Base-by-base conservation (phyloP, 1,140 invertebrate species). In the Trachelipus rathkii region DNA sequence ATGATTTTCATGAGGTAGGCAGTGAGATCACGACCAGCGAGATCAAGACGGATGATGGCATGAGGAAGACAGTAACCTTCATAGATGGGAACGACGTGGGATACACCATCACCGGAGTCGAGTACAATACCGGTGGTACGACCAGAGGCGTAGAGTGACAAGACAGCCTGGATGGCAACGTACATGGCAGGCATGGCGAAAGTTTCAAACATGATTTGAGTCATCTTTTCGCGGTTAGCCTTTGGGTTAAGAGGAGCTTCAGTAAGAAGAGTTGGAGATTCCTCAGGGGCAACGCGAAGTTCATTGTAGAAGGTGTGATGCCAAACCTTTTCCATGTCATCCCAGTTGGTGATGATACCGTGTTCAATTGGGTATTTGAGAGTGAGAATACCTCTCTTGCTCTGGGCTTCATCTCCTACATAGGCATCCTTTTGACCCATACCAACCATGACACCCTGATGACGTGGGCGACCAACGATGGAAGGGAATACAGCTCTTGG, bases 251-350 rank as follows among this genome's bases (percentile, higher is more conserved):
- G 89, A 74, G 95, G 94, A 77, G 94, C 93, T 86, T 96, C 94
- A 43, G 94, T 95, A 77, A 96, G 87, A 78, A 97, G 89, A 67
- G 96, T 93, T 73, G 94, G 94, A 85, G 95, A 93, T 84, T 96
- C 93, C 86, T 96, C 94, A 21, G 95, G 95, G 75, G 94, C 94
- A 79, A 97, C 94, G 86, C 94, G 90, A 78, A 97, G 88, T 86
- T 96, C 94, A 86, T 95, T 96, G 89, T 95, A 95, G 88, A 95
- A 96, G 80, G 93, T 94, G 86, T 96, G 93, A 86, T 96, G 94
- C 94, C 94, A 96, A 86, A 97, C 93, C 85, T 96, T 96, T 87
- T 97, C 94, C 95, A 97, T 97, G 85, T 96, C 94, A 84, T 96
- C 94, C 94, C 94, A 96, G 90, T 96, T 96, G 85, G 93, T 95